phyloP scores from a whole-genome alignment of 2,888 invertebrate genomes.

The Spicauda simplicius region DNA sequence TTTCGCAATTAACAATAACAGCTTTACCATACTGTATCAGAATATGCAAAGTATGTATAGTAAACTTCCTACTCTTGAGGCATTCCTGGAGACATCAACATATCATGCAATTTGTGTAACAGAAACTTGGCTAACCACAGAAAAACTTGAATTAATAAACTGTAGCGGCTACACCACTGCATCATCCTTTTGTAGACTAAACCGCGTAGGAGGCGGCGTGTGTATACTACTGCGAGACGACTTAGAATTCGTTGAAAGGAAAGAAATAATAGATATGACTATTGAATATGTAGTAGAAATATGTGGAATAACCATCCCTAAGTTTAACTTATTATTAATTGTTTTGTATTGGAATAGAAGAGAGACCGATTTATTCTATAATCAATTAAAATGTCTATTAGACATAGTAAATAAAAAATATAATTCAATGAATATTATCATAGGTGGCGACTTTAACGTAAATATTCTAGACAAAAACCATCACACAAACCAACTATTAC shows the following conservation, averaged over 20 bases:
- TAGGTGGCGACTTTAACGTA: no score
- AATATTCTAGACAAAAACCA: no score
- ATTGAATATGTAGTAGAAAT: slow-evolving; percentile 42
- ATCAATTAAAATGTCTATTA: no score
- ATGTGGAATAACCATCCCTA: slow-evolving; percentile 37
- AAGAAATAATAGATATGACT: slow-evolving; percentile 36
- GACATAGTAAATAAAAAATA: no score
- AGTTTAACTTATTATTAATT: slow-evolving; percentile 37
- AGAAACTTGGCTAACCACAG: slow-evolving; percentile 37
- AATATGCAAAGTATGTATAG: slow-evolving; percentile 40
- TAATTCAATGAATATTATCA: no score
- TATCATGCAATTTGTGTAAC: slow-evolving; percentile 36
- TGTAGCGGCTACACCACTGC: slow-evolving; percentile 29
- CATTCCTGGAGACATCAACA: slow-evolving; percentile 21
- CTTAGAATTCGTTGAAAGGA: slow-evolving; percentile 33
- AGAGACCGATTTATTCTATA: slow-evolving; percentile 36
- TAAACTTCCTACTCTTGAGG: slow-evolving; percentile 36
- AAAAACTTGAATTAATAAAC: slow-evolving; percentile 29
- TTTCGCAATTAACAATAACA: background rate
- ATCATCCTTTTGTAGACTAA: slow-evolving; percentile 32
- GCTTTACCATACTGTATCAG: slow-evolving; percentile 36
- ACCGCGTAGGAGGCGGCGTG: slow-evolving; percentile 40
- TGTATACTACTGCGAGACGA: slow-evolving; percentile 35
- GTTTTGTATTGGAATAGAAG: slow-evolving; percentile 41
- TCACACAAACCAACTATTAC: background rate